Conservation (phyloP, 2,797 vertebrate species). For the Halcyon leucocephala region DNA sequence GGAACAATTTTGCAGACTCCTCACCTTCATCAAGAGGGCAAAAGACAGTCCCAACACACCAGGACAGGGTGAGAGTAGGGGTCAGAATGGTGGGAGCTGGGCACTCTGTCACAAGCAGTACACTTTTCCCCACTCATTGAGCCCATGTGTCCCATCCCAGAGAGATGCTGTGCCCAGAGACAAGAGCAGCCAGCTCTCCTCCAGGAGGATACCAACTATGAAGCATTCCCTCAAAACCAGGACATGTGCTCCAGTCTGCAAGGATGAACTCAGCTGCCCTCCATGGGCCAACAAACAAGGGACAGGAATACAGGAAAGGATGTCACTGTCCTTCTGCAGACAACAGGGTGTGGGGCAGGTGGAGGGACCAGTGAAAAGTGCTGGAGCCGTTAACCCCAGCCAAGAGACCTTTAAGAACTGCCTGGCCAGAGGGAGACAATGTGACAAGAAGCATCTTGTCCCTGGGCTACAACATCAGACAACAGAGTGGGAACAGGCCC, state of each 20-base stretch:
- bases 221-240: background rate
- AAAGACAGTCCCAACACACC: background rate
- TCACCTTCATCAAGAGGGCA: background rate
- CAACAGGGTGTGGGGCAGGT: background rate
- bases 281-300: background rate
- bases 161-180: background rate
- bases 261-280: background rate
- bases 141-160: rapidly evolving
- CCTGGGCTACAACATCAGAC: background rate
- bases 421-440: background rate
- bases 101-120: background rate
- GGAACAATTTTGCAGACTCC: background rate
- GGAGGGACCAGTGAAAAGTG: background rate
- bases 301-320: background rate
- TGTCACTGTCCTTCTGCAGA: background rate
- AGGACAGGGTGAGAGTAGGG: background rate
- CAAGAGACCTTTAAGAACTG: background rate
- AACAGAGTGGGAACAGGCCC: background rate
- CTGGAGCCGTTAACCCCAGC: background rate
- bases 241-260: background rate
- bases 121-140: background rate
- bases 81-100: background rate
- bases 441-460: background rate
- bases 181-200: background rate
- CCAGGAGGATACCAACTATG: background rate